Base-by-base conservation (phyloP, 2,888 invertebrate genomes). In the Lithosia quadra region DNA sequence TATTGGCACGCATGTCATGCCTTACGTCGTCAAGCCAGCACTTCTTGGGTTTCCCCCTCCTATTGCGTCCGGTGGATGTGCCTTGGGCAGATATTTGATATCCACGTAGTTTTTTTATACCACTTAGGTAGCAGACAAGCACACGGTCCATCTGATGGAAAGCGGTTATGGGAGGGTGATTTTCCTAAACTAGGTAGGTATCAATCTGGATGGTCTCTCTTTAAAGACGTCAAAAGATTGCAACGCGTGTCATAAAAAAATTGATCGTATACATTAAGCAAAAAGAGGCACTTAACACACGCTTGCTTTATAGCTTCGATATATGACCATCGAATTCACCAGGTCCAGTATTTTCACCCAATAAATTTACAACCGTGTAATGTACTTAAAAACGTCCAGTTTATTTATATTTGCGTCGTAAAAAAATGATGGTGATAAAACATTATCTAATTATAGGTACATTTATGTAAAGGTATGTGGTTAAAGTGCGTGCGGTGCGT, bases 401-500 rank as follows among this genome's bases (percentile, higher is more conserved):
- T 72, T 78, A 78, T 78, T 78, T 73, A 55, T 55, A 65, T 67
- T 69, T 62, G 34, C 36, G 60, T 68, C 68, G 70, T 78, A 49
- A 78, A 74, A 77, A 60, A 57, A 69, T 72, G 65, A 76, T 71
- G 69, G 70, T 58, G 58, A 72, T 74, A 59, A 74, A 78, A 74
- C n/a, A 56, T 66, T 61, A 28, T 74, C 61, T 68, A 72, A 71
- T 76, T 72, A 71, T 67, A n/a, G n/a, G n/a, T n/a, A 68, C 15
- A 63, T 36, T 68, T 62, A 72, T 68, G 24, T 62, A 62, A 53
- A 55, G 53, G 33, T 61, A 55, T 57, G 55, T 65, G 36, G 68
- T 33, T 49, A 58, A 67, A 60, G 55, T 56, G 53, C 55, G 34
- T 63, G 36, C 13, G 28, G 36, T 60, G 34, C 33, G 60, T 56